Base-by-base conservation (phyloP, 2,888 invertebrate species). In the Platynereis dumerilii region DNA sequence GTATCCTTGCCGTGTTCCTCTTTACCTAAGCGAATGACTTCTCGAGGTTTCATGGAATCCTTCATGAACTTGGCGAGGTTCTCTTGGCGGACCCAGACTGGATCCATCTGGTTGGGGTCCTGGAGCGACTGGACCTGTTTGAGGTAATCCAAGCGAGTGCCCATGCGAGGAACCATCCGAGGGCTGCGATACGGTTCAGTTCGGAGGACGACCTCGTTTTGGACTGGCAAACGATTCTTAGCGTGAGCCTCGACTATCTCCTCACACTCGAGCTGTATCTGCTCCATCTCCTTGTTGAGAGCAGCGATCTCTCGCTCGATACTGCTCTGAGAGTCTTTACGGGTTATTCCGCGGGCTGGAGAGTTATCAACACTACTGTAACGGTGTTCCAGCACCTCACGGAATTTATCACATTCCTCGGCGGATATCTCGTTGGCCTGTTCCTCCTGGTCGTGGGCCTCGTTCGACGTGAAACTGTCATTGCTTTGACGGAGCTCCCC, bases 211-310 rank as follows among this genome's bases (percentile, higher is more conserved):
- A 67, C 60, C 70, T 69, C 57, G 20, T 24, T 22, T 55, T 54
- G 54, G 20, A 48, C 48, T 48, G 54, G 26, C 61, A n/a, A 20
- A 42, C 61, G 74, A 54, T 81, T 79, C 12, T 76, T 74, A 54
- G 76, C 67, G 74, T 84, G 84, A 58, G 79, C 78, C 60, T 83
- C 78, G 60, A 85, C 81, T 66, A 86, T 78, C 63, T 84, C 79
- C 67, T 85, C 83, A 76, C 87, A 87, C 69, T 87, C 86, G 66
- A 88, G 75, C 69, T 88, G 87, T 67, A 89, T 88, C 65, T 86
- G 87, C 74, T 88, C 87, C 87, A 89, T 88, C 74, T 89, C 87
- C 68, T 85, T 82, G 73, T 88, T 87, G 58, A 89, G 80, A 72
- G 86, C 82, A 27, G 86, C 86, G 67, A 89, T 85, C 78, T 88